Base-by-base conservation (phyloP, 2,797 vertebrate genomes). In the Manis javanica region DNA sequence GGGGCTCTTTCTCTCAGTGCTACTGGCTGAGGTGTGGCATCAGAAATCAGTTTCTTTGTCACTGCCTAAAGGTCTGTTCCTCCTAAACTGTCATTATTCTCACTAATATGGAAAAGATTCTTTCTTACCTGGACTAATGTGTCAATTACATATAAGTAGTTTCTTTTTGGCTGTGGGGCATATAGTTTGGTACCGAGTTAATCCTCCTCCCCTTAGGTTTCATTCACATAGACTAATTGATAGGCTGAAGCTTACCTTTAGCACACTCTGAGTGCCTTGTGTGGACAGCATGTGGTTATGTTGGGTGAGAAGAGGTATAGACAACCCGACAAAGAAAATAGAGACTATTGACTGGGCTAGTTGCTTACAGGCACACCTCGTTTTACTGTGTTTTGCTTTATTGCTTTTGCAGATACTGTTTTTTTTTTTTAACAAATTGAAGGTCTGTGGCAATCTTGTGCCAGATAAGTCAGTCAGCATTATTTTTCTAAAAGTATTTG, bases 151-250 rank as follows among this genome's bases (percentile, higher is more conserved):
- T 94, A 57, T 64, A 91, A 87, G n/a, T 85, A 75, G n/a, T 91
- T 83, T 72, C 61, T 83, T 89, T 69, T 72, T 69, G 51, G 11
- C 39, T 97, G 91, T 77, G 68, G 57, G 78, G 19, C 55, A 11
- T 59, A 57, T 42, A 26, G 39, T 87, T 68, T 92, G 39, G 77
- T 81, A 64, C 19, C 31, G 81, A 34, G 55, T 77, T 86, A 68
- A 57, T 84, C 42, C 19, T 86, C 46, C 9, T 63, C 49, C 37
- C 29, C 29, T 37, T 68, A 37, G 49, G 13, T 89, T 66, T 94
- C 64, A 6, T 7, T 94, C 64, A 6, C 7, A 14, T 46, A 66
- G 49, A 66, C 66, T 4, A 29, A 77, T 29, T 26, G 64, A 75
- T 15, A 74, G 79, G 29, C 72, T 39, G 24, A 75, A 64, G 23